phyloP scores from a whole-genome alignment of 2,888 invertebrate species.

The Apantesis nais region DNA sequence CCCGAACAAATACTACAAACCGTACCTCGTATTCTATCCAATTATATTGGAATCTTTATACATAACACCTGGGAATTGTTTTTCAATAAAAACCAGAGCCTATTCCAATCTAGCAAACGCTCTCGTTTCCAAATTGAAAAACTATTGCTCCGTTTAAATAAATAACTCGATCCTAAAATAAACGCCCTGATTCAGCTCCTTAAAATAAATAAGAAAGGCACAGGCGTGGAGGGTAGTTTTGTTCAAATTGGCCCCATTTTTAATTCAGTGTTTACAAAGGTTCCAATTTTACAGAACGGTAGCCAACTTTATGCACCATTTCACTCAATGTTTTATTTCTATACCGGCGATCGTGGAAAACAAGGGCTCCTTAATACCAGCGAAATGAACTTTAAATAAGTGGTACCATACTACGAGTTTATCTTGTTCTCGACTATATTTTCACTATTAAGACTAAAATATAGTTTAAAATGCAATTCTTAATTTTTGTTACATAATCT shows the following conservation, averaged over 20 bases:
- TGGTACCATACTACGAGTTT: constrained; percentile 3
- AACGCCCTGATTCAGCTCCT: constrained; percentile 11
- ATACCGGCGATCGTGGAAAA: constrained; percentile 5
- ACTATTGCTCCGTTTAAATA: constrained; percentile 15
- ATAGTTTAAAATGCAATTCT: not conserved
- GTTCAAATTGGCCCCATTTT: constrained; percentile 13
- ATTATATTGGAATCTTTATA: constrained; percentile 1
- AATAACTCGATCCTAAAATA: constrained; percentile 14
- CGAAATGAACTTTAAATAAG: constrained; percentile 12
- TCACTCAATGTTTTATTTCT: constrained; percentile 17
- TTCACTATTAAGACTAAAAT: not conserved
- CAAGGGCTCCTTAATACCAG: constrained; percentile 6
- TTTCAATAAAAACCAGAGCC: constrained; percentile 6
- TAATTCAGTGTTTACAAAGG: constrained; percentile 21
- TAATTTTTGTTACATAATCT: too few species aligned
- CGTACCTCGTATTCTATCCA: not conserved
- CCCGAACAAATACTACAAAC: not conserved
- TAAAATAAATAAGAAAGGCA: constrained; percentile 15
- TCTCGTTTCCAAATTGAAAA: constrained; percentile 8
- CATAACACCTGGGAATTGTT: not conserved
- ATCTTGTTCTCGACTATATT: not conserved
- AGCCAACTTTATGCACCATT: constrained; percentile 19
- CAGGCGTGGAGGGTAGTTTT: constrained; percentile 8
- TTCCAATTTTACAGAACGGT: constrained; percentile 15
- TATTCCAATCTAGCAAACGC: not conserved